These are phyloP conservation scores for Hydrotaea diabolus DNA, from an alignment of 2,888 invertebrate genomes.

Conservation along the genomic window DNA sequence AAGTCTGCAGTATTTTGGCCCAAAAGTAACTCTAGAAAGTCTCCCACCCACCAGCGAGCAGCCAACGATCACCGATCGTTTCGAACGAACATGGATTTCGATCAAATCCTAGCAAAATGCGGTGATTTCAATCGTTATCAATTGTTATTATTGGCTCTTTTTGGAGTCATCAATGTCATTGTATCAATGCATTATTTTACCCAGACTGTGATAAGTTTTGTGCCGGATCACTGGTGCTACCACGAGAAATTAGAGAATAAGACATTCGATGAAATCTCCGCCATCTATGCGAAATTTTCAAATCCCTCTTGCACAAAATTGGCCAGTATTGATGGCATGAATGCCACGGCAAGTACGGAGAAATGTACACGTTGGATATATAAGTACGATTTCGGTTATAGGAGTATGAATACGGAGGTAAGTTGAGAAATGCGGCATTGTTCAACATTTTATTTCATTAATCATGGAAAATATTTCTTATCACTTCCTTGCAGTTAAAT, in stretches of 20 bases:
- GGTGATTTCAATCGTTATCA: constrained; percentile 83
- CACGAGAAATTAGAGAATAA: constrained; percentile 79
- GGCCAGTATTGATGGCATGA: constrained; percentile 74
- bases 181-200: constrained; percentile 84
- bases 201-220: constrained; percentile 83
- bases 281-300: constrained; percentile 77
- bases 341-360: constrained; percentile 76
- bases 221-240: constrained; percentile 82
- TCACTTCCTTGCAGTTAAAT: constrained; percentile 78
- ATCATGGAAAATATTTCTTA: not conserved
- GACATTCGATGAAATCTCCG: constrained; percentile 78
- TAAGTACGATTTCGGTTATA: constrained; percentile 82
- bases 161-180: constrained; percentile 82
- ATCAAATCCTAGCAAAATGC: constrained; percentile 82
- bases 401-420: constrained; percentile 85
- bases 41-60: not conserved
- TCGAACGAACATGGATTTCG: constrained; percentile 80
- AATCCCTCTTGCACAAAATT: constrained; percentile 79
- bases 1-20: not conserved
- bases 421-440: constrained; percentile 66
- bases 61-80: not conserved
- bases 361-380: constrained; percentile 83
- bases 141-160: constrained; percentile 82
- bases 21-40: not conserved
- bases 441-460: constrained; percentile 14